phyloP scores from a whole-genome alignment of 1,140 invertebrate genomes.

The Bradysia coprophila region DNA sequence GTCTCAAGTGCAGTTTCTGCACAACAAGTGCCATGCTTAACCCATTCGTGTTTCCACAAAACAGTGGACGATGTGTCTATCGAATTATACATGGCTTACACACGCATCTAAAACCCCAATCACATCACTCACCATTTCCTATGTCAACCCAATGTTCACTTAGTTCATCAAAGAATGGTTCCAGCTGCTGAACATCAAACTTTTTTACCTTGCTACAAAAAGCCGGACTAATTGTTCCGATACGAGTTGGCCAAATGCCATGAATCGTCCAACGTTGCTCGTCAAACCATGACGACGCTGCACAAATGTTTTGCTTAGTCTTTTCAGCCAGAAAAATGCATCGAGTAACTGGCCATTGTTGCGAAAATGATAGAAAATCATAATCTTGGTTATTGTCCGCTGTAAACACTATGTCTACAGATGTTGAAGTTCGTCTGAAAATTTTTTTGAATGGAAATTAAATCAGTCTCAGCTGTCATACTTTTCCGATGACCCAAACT shows the following conservation, averaged over 20 bases:
- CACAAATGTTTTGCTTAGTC: constrained; percentile 34
- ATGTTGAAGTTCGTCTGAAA: too few species aligned
- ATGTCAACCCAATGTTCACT: constrained; percentile 55
- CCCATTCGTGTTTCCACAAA: constrained; percentile 71
- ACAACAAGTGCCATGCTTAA: constrained; percentile 70
- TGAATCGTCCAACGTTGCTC: constrained; percentile 67
- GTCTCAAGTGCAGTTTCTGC: constrained; percentile 36
- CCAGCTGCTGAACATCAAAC: constrained; percentile 38
- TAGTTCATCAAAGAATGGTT: constrained; percentile 36
- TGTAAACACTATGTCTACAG: too few species aligned
- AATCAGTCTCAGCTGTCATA: too few species aligned
- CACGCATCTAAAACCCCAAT: not conserved
- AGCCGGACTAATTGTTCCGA: constrained; percentile 36
- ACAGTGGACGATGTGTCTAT: constrained; percentile 30
- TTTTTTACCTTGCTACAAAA: constrained; percentile 46
- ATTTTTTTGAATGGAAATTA: too few species aligned
- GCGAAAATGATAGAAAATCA: constrained; percentile 61
- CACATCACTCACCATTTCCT: constrained; percentile 27
- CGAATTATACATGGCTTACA: not conserved
- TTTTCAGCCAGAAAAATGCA: constrained; percentile 50
- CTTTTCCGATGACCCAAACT: too few species aligned
- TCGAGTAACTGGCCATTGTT: constrained; percentile 58
- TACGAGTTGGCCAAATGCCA: constrained; percentile 63
- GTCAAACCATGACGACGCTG: constrained; percentile 34
- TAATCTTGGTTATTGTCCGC: constrained; percentile 30